phyloP scores from a whole-genome alignment of 2,888 invertebrate species.

The Julus scanicus region DNA sequence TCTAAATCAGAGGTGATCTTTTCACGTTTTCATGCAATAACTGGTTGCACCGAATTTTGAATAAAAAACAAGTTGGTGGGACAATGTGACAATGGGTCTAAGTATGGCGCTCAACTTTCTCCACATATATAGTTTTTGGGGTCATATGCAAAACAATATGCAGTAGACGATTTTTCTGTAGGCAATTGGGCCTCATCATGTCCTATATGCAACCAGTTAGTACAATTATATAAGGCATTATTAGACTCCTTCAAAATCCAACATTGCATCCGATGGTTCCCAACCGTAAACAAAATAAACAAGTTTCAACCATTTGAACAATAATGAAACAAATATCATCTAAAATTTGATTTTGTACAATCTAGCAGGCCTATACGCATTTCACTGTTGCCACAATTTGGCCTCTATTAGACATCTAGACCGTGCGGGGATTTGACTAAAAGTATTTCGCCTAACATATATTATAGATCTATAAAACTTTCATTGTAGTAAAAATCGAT shows the following conservation, averaged over 20 bases:
- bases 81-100: neutral
- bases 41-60: neutral
- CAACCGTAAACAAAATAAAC: neutral
- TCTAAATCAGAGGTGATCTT: too few relatives aligned
- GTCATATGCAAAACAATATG: too few relatives aligned
- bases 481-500: slow-evolving; percentile 47
- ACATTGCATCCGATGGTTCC: neutral
- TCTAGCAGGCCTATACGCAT: slow-evolving; percentile 29
- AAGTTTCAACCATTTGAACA: neutral
- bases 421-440: slow-evolving; percentile 39
- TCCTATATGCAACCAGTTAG: neutral
- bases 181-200: neutral
- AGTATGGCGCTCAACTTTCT: neutral
- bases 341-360: slow-evolving; percentile 22
- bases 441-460: slow-evolving; percentile 28
- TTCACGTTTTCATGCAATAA: too few relatives aligned
- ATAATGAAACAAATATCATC: neutral
- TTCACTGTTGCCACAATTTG: neutral
- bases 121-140: too few relatives aligned
- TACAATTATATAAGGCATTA: slow-evolving; percentile 27
- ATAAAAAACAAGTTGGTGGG: too few relatives aligned
- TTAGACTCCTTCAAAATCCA: neutral
- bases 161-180: too few relatives aligned
- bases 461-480: slow-evolving; percentile 47
- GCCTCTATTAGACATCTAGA: slow-evolving; percentile 27